Base-by-base conservation (phyloP, 1,140 invertebrate genomes). In the Neodiprion virginianus region DNA sequence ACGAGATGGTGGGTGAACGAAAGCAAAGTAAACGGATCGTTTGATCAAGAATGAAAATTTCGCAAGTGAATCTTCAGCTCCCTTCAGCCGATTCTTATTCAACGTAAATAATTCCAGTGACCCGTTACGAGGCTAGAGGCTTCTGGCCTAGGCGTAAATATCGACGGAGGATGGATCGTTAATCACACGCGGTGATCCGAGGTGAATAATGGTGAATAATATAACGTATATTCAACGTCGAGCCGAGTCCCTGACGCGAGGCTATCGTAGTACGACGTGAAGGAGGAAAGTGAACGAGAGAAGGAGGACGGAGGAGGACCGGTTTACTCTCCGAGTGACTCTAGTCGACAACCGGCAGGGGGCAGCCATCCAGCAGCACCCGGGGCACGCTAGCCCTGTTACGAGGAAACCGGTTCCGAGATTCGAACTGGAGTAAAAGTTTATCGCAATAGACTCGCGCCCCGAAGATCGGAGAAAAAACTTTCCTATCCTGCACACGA, bases 361-460 rank as follows among this genome's bases (percentile, higher is more conserved):
- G 69, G 74, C 72, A 77, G 72, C 77, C 73, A 74, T 73, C 66
- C 50, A 75, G 72, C 74, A 76, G 70, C 75, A 82, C 83, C 80
- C 75, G 79, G 83, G 79, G 77, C 77, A 80, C 82, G 77, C 81
- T 79, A 78, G 81, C 76, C 71, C 76, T 79, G 77, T 82, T 81
- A 81, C 75, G 79, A 82, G 77, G 78, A 75, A 85, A 85, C 83
- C 83, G 83, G 84, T 85, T 83, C 67, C 71, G 70, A 77, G 76
- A 78, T 82, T 73, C 78, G 81, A 85, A 85, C 83, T 85, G 77
- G 83, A 84, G 84, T 85, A 85, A 85, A 85, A 84, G 81, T 84
- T 79, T 83, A 79, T 77, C 78, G 78, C 76, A 80, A 78, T 75
- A 69, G 69, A 74, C 71, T 65, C 67, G 61, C 47, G 72, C 17